phyloP scores from a whole-genome alignment of 2,797 vertebrate genomes.

The Artibeus jamaicensis region DNA sequence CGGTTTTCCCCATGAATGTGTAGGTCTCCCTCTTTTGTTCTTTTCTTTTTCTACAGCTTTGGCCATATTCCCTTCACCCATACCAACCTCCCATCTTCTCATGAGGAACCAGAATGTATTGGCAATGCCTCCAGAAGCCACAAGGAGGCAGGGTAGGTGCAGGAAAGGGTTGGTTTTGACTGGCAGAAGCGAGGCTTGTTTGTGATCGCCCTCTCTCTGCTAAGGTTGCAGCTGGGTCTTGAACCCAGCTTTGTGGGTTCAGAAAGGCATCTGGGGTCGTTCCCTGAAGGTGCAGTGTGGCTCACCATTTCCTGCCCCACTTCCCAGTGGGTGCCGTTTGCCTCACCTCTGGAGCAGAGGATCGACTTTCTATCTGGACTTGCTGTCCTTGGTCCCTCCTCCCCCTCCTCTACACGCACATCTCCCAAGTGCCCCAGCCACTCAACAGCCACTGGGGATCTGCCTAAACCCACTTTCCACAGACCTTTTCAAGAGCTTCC shows the following conservation, averaged over 20 bases:
- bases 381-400: neutral
- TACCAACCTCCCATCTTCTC: neutral
- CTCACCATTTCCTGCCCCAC: neutral
- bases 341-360: neutral
- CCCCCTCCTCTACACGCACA: rapidly evolving
- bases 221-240: neutral
- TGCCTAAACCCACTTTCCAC: neutral
- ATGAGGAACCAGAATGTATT: neutral
- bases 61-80: neutral
- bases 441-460: neutral
- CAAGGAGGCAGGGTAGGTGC: neutral
- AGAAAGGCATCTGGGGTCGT: neutral
- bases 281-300: neutral
- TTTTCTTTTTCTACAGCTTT: neutral
- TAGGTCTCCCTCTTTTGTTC: neutral
- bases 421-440: neutral
- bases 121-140: neutral
- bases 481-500: neutral
- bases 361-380: neutral
- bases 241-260: neutral
- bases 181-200: neutral
- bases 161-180: neutral
- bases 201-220: neutral
- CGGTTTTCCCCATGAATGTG: neutral
- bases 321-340: neutral